Evolutionary conservation across 1,140 invertebrate species (phyloP).

Genomic region (Tribolium madens): DNA sequence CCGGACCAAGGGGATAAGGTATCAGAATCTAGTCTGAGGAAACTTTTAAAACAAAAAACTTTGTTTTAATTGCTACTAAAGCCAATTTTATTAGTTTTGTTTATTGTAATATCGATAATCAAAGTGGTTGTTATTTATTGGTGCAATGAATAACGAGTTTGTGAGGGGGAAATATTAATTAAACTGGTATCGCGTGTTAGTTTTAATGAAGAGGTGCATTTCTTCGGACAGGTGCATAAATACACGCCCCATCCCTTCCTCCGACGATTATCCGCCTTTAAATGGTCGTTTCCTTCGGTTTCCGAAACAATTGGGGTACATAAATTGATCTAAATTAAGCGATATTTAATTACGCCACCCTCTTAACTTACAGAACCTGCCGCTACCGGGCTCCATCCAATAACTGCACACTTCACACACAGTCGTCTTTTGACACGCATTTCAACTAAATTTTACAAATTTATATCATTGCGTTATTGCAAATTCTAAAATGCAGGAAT

Average conservation of each 20-base stretch:
- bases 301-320: constrained; percentile 46
- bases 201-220: constrained; percentile 41
- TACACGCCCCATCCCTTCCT: not conserved
- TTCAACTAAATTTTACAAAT: constrained; percentile 36
- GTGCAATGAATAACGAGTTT: too few relatives aligned
- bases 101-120: not conserved
- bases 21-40: not conserved
- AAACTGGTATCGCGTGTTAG: constrained; percentile 21
- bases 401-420: constrained; percentile 28
- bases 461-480: constrained; percentile 22
- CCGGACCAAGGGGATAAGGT: not conserved
- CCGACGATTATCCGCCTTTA: constrained; percentile 17
- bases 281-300: constrained; percentile 30
- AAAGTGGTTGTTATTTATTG: not conserved
- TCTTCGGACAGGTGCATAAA: constrained; percentile 44
- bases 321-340: constrained; percentile 58
- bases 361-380: constrained; percentile 53
- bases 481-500: not conserved
- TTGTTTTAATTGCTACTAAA: not conserved
- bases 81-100: not conserved
- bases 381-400: constrained; percentile 28
- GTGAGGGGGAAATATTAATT: not conserved
- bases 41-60: not conserved
- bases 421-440: constrained; percentile 41
- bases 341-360: constrained; percentile 63